Conservation (phyloP, 2,888 invertebrate genomes). For the Criorhina ranunculi region DNA sequence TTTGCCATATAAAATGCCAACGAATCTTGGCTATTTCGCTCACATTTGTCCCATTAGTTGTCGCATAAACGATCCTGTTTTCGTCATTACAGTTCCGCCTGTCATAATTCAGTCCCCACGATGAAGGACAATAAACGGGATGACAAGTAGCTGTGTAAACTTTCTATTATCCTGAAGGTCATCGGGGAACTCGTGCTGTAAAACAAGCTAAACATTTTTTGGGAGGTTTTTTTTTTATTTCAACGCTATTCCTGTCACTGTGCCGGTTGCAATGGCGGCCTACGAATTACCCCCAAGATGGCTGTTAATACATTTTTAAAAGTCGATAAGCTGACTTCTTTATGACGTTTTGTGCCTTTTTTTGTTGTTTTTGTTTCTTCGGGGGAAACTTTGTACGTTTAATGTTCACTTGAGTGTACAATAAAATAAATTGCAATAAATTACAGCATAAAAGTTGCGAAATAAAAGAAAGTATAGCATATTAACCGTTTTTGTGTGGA, state of each 20-base stretch:
- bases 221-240: neutral
- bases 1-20: conserved; percentile 20
- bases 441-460: conserved; percentile 48
- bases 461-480: conserved; percentile 63
- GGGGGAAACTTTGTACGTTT: conserved; percentile 51
- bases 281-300: conserved; percentile 63
- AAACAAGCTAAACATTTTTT: conserved; percentile 16
- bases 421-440: conserved; percentile 71
- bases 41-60: conserved; percentile 4
- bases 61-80: conserved; percentile 37
- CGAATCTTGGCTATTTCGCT: neutral
- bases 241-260: neutral
- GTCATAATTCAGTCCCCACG: conserved; percentile 15
- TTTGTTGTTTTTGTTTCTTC: conserved; percentile 16
- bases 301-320: conserved; percentile 67
- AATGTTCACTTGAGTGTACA: conserved; percentile 72
- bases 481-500: neutral
- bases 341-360: conserved; percentile 47
- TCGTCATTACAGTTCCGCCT: conserved; percentile 23
- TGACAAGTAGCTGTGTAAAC: conserved; percentile 37
- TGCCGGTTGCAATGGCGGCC: conserved; percentile 23
- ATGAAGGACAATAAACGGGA: conserved; percentile 29
- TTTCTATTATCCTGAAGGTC: conserved; percentile 49
- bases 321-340: conserved; percentile 67
- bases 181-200: neutral